Conservation (phyloP, 2,797 vertebrate genomes). For the Rhodeus uyekii region DNA sequence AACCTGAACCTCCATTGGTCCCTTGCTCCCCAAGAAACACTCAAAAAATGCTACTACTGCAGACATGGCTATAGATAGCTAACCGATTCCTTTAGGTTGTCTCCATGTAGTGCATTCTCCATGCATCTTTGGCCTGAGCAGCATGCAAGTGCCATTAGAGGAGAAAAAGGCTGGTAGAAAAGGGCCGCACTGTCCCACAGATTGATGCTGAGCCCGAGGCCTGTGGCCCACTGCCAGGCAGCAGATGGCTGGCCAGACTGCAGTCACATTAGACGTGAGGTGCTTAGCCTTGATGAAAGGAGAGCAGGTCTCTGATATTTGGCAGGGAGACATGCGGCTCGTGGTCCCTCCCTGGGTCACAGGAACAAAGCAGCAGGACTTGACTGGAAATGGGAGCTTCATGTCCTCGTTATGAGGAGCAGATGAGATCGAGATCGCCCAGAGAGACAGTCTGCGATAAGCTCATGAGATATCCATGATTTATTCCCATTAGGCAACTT, state of each 20-base stretch:
- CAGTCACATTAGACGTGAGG: conserved; percentile 70
- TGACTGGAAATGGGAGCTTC: conserved; percentile 26
- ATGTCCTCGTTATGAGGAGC: conserved; percentile 34
- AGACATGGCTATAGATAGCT: conserved; percentile 30
- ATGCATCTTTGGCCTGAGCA: conserved; percentile 41
- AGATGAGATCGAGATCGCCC: conserved; percentile 12
- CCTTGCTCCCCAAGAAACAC: conserved; percentile 10
- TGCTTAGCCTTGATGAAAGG: conserved; percentile 72
- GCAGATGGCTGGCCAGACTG: conserved; percentile 80
- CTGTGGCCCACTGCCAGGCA: conserved; percentile 77
- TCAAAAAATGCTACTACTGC: conserved; percentile 23
- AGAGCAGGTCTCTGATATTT: conserved; percentile 68
- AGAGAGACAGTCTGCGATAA: conserved; percentile 16
- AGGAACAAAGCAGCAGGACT: conserved; percentile 41
- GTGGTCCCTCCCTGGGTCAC: conserved; percentile 33
- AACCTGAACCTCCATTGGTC: conserved; percentile 29
- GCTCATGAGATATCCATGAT: neutral
- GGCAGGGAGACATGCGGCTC: conserved; percentile 49
- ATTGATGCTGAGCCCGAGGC: conserved; percentile 62
- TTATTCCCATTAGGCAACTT: neutral
- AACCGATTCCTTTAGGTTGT: conserved; percentile 26
- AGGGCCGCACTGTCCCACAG: conserved; percentile 65
- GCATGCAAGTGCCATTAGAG: conserved; percentile 49
- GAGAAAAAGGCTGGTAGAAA: conserved; percentile 57
- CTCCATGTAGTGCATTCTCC: conserved; percentile 13